Conservation (phyloP, 2,797 vertebrate genomes). For the Clarias platycephalus region DNA sequence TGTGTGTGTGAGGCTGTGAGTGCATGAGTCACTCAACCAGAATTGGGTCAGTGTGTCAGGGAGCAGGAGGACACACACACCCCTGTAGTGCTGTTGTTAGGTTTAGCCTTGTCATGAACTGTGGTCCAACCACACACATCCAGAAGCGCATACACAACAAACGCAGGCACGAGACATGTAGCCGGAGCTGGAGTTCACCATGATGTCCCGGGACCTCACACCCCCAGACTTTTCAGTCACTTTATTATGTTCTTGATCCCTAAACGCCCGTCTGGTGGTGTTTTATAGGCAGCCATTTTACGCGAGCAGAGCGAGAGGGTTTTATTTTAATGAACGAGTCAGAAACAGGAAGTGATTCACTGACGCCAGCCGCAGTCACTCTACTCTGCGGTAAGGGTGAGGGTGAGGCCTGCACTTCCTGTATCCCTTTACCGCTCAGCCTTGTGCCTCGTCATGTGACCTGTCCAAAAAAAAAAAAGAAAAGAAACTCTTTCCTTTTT, state of each 20-base stretch:
- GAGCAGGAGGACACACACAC: slow-evolving; percentile 41
- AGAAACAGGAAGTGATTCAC: slow-evolving; percentile 78
- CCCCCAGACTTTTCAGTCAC: slow-evolving; percentile 16
- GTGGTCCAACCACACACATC: background rate
- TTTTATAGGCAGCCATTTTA: slow-evolving; percentile 64
- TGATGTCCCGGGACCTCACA: background rate
- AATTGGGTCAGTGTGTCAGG: slow-evolving; percentile 60
- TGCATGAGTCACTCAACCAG: slow-evolving; percentile 25
- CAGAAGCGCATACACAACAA: background rate
- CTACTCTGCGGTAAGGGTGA: slow-evolving; percentile 29
- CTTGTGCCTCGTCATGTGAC: slow-evolving; percentile 44
- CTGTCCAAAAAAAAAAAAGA: slow-evolving; percentile 29
- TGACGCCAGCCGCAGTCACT: slow-evolving; percentile 61
- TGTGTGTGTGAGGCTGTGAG: background rate
- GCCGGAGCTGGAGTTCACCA: background rate
- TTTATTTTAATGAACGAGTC: slow-evolving; percentile 75
- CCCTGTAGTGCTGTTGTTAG: slow-evolving; percentile 23
- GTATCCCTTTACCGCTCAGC: slow-evolving; percentile 38
- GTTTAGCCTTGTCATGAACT: slow-evolving; percentile 16
- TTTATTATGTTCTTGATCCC: slow-evolving; percentile 38
- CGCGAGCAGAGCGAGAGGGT: slow-evolving; percentile 64
- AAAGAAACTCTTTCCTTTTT: background rate
- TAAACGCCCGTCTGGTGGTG: slow-evolving; percentile 28
- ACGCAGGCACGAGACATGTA: no score
- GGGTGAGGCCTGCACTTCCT: slow-evolving; percentile 53